A percentile compares a stretch with the other conserved stretches of the same genome.
phyloP scores from a whole-genome alignment of 2,797 vertebrate genomes.

The Pachyuromys duprasi region DNA sequence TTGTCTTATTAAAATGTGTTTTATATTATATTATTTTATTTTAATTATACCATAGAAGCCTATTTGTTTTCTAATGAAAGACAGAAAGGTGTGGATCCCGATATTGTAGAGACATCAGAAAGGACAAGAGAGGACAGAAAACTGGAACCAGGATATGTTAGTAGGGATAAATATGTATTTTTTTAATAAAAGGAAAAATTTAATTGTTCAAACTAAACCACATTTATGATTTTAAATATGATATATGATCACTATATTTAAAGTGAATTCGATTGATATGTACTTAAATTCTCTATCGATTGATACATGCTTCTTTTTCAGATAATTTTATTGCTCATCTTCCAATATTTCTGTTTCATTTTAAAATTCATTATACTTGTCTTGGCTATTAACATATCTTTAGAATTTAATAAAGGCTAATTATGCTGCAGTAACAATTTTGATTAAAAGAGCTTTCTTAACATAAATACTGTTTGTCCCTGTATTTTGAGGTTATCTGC shows the following conservation, averaged over 20 bases:
- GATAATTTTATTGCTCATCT: neutral
- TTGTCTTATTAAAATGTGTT: neutral
- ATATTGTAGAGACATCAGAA: neutral
- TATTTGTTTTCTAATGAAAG: neutral
- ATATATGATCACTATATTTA: neutral
- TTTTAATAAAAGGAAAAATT: neutral
- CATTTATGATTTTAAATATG: neutral
- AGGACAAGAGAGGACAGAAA: neutral
- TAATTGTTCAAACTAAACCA: constrained; percentile 4
- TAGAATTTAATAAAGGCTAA: constrained; percentile 3
- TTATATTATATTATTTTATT: neutral
- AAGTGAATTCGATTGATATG: neutral
- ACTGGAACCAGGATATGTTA: neutral
- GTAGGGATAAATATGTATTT: neutral
- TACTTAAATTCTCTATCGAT: neutral
- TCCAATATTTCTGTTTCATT: neutral
- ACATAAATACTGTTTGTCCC: neutral
- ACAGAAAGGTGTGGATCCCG: neutral
- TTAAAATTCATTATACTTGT: neutral
- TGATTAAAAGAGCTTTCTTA: neutral
- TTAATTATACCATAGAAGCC: neutral
- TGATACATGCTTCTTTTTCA: neutral
- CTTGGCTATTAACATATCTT: neutral
- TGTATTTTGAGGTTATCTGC: neutral
- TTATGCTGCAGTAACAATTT: neutral